Conservation (phyloP, 1,140 invertebrate species). For the Zaprionus vittiger region DNA sequence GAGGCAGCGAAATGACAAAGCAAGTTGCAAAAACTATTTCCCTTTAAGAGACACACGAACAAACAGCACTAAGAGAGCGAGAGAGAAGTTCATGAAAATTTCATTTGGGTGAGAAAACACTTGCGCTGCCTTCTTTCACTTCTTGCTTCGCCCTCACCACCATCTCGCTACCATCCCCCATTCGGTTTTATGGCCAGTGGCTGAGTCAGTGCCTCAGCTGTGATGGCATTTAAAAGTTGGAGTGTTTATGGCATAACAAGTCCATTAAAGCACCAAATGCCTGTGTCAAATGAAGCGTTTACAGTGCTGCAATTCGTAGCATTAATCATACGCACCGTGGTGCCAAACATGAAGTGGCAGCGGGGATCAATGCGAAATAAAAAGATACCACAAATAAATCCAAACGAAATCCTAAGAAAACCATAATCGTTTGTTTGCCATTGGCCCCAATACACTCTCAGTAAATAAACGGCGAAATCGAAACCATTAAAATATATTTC, state of each 20-base stretch:
- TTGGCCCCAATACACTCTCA: not conserved
- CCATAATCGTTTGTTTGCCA: slow-evolving; percentile 49
- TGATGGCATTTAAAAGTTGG: slow-evolving; percentile 39
- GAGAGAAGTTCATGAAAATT: slow-evolving; percentile 57
- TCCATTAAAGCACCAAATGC: slow-evolving; percentile 47
- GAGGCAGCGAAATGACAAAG: slow-evolving; percentile 63
- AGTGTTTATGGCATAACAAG: slow-evolving; percentile 42
- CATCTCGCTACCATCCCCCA: not conserved
- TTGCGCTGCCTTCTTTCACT: slow-evolving; percentile 14
- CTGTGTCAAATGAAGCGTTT: slow-evolving; percentile 34
- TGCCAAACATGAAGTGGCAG: no score
- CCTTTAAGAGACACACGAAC: slow-evolving; percentile 31
- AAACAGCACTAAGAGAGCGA: not conserved
- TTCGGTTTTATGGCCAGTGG: slow-evolving; percentile 33
- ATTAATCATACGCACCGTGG: slow-evolving; percentile 53
- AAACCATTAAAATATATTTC: slow-evolving; percentile 65
- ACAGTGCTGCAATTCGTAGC: slow-evolving; percentile 21
- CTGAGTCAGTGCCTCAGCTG: slow-evolving; percentile 34
- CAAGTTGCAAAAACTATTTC: slow-evolving; percentile 55
- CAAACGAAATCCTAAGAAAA: slow-evolving; percentile 42
- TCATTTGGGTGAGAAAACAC: slow-evolving; percentile 55
- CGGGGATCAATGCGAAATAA: slow-evolving; percentile 1
- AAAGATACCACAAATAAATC: slow-evolving; percentile 51
- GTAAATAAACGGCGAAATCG: slow-evolving; percentile 42
- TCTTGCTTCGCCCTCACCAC: not conserved